These are phyloP conservation scores for Neodiprion lecontei DNA, from an alignment of 1,140 invertebrate genomes.

Conservation along the genomic window DNA sequence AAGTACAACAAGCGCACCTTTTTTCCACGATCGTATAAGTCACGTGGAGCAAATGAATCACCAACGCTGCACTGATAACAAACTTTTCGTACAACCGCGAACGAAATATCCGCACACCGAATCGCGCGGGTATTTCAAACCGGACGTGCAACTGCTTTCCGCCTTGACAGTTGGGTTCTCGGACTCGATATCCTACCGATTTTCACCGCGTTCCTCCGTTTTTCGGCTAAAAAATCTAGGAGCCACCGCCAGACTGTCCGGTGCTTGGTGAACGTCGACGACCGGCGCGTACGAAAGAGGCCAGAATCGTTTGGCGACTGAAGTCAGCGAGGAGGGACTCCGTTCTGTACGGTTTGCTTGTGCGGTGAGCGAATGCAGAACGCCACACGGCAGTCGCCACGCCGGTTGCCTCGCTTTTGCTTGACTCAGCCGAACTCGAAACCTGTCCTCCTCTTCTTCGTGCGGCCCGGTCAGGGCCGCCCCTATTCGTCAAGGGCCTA, in stretches of 20 bases:
- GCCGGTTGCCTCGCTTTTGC: conserved; percentile 11
- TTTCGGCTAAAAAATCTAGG: too few relatives aligned
- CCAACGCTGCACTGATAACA: background rate
- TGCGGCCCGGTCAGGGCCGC: background rate
- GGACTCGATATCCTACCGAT: too few relatives aligned
- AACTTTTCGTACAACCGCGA: background rate
- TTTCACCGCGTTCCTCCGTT: too few relatives aligned
- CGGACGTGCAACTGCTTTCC: background rate
- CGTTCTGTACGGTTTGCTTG: too few relatives aligned
- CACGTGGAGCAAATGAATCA: background rate
- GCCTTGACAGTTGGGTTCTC: too few relatives aligned
- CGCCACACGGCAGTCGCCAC: background rate
- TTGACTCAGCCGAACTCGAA: conserved; percentile 11
- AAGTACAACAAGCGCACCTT: too few relatives aligned
- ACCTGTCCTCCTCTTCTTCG: conserved; percentile 4
- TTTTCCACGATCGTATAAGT: background rate
- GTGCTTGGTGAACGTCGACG: too few relatives aligned
- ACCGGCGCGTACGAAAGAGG: background rate
- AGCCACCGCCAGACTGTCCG: too few relatives aligned
- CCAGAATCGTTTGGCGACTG: conserved; percentile 2
- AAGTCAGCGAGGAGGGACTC: background rate
- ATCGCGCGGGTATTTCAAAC: background rate
- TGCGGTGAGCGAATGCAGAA: background rate
- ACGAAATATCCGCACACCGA: too few relatives aligned
- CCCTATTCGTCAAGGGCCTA: background rate